A percentile compares a stretch with the other conserved stretches of the same genome.
These are phyloP conservation scores for Chaetophractus vellerosus DNA, from an alignment of 2,797 vertebrate genomes.

Conservation along the genomic window DNA sequence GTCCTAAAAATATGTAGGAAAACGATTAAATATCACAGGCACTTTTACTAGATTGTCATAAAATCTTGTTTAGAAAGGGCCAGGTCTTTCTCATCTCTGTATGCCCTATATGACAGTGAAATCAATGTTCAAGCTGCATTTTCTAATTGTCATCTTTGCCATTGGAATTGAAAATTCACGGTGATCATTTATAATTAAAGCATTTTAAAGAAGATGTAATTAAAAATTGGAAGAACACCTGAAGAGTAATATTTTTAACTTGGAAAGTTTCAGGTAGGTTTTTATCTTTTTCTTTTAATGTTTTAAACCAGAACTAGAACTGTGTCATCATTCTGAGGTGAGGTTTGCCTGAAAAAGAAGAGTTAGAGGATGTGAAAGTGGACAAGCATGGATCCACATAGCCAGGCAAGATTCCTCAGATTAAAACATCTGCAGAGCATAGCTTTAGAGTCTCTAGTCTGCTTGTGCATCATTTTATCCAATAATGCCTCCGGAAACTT, in stretches of 20 bases:
- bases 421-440: not conserved
- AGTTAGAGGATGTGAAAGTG: not conserved
- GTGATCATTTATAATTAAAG: not conserved
- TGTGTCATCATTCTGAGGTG: not conserved
- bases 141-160: not conserved
- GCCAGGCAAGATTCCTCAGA: not conserved
- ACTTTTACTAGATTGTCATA: not conserved
- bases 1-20: conserved; percentile 51
- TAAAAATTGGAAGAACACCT: not conserved
- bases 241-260: not conserved
- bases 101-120: not conserved
- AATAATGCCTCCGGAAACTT: not conserved
- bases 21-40: not conserved
- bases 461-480: not conserved
- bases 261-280: not conserved
- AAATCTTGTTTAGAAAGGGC: not conserved
- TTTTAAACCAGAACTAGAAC: not conserved
- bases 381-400: not conserved
- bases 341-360: not conserved
- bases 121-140: not conserved
- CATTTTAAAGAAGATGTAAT: not conserved
- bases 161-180: not conserved
- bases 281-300: not conserved
- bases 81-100: not conserved
- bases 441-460: not conserved